A percentile compares a stretch with the other conserved stretches of the same genome.
Conservation (phyloP, 92 coral and sea anemone species). For the Pocillopora grandis region DNA sequence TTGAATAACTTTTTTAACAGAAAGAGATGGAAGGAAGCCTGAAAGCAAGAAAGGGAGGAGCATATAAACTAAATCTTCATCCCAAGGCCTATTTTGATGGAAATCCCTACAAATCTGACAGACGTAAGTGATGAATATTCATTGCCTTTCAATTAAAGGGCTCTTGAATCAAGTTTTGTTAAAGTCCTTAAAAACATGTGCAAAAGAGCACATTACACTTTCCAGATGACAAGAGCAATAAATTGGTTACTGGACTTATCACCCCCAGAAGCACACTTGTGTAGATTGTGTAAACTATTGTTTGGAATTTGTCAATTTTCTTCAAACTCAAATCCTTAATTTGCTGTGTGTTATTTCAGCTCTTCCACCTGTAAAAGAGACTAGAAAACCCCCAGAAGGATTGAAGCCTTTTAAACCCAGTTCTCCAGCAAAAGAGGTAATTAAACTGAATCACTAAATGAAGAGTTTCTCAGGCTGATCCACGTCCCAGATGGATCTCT, state of each 20-base stretch:
- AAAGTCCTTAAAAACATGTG: too few species aligned
- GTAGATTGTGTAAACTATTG: too few species aligned
- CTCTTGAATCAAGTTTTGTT: neutral
- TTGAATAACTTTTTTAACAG: constrained; percentile 37
- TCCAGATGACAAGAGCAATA: too few species aligned
- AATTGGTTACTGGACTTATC: too few species aligned
- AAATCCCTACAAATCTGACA: constrained; percentile 95
- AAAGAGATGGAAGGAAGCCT: constrained; percentile 76
- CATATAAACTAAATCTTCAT: constrained; percentile 88
- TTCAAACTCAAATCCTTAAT: too few species aligned
- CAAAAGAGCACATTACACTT: too few species aligned
- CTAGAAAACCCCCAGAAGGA: constrained; percentile 62
- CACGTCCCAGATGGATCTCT: neutral
- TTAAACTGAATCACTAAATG: neutral
- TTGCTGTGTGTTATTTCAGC: constrained; percentile 44
- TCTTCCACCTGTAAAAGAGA: constrained; percentile 89
- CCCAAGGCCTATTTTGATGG: constrained; percentile 95
- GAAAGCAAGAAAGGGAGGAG: constrained; percentile 86
- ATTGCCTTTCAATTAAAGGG: neutral
- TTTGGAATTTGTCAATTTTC: too few species aligned
- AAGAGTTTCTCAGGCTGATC: too few species aligned
- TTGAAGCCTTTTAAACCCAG: constrained; percentile 95
- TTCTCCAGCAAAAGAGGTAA: constrained; percentile 94
- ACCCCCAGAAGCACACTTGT: too few species aligned
- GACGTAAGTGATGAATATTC: constrained; percentile 41